Evolutionary conservation across 2,888 invertebrate genomes (phyloP), one percentile per base, ranked within the genome.

Genomic region (Agonopterix subpropinquella): DNA sequence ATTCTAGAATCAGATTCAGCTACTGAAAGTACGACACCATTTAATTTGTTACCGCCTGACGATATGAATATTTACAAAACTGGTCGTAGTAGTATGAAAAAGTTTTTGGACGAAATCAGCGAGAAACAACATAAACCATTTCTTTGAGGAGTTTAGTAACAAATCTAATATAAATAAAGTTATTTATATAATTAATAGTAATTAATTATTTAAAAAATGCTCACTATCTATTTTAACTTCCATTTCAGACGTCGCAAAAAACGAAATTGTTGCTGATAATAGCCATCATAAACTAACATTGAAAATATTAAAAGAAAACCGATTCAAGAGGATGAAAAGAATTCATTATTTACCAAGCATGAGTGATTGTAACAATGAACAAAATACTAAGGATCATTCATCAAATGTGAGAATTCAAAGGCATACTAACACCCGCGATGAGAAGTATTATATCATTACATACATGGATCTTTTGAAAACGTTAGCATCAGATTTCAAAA

Each of bases 1-100:
- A 80, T 88, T 56, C 67, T 88, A 41, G 87, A 87, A 54, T 71
- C 75, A 2, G 85, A 86, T 48, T 54, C 66, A 5, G 57, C 62
- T n/a, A 58, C 66, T 46, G 81, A 81, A 62, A 73, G 61, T 60
- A 63, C 71, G 48, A 68, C 67, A 47, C 56, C 58, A 45, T 41
- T 58, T 47, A 59, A 50, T 56, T 49, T 61, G 42, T 50, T 76
- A 47, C 65, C 68, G 28, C 67, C 71, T 8, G 70, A 70, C 56
- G 64, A 66, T 52, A 59, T 72, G 49, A 70, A 64, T 48, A 47
- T 67, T 15, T 66, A 68, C 36, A 75, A 70, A 61, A 68, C 56
- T 54, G 72, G 75, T 36, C 65, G 69, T 47, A 66, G 62, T 44
- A 65, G 70, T 36, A 70, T 77, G 73, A 74, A 74, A 58, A 74